phyloP scores from a whole-genome alignment of 2,113 vertebrate species.

The Pollachius pollachius region DNA sequence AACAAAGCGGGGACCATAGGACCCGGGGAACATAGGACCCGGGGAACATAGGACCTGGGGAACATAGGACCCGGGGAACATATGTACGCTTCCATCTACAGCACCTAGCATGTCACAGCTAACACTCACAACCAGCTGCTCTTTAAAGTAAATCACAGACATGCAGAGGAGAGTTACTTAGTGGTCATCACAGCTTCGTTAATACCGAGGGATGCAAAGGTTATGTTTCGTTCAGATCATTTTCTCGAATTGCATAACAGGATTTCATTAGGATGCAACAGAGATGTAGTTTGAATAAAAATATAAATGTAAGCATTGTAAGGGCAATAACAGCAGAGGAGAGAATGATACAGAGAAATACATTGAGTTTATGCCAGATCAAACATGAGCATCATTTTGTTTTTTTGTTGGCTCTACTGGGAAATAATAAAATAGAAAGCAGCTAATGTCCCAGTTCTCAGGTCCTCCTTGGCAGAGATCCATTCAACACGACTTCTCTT shows the following conservation, averaged over 20 bases:
- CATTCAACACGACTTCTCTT: constrained; percentile 36
- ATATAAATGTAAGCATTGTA: background rate
- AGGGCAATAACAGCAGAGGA: background rate
- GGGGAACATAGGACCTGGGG: no score
- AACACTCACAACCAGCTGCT: constrained; percentile 49
- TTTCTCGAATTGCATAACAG: constrained; percentile 85
- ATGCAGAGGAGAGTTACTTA: constrained; percentile 94
- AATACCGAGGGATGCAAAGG: constrained; percentile 86
- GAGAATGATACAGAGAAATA: constrained; percentile 13
- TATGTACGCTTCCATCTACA: no score
- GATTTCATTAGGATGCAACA: constrained; percentile 76
- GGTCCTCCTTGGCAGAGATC: constrained; percentile 28
- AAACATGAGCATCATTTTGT: constrained; percentile 38
- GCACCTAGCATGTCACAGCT: no score
- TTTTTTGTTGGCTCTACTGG: constrained; percentile 41
- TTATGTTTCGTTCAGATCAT: constrained; percentile 75
- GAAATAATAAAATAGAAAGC: constrained; percentile 49
- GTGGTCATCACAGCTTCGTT: constrained; percentile 89
- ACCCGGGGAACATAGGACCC: no score
- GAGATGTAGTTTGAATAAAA: background rate
- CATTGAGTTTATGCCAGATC: constrained; percentile 34
- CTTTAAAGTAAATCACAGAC: constrained; percentile 83
- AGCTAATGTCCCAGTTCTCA: constrained; percentile 26
- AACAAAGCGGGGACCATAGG: no score
- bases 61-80: no score